Evolutionary conservation across 1,140 invertebrate species (phyloP), one percentile per base, ranked within the genome.

Genomic region (Asbolus verrucosus): DNA sequence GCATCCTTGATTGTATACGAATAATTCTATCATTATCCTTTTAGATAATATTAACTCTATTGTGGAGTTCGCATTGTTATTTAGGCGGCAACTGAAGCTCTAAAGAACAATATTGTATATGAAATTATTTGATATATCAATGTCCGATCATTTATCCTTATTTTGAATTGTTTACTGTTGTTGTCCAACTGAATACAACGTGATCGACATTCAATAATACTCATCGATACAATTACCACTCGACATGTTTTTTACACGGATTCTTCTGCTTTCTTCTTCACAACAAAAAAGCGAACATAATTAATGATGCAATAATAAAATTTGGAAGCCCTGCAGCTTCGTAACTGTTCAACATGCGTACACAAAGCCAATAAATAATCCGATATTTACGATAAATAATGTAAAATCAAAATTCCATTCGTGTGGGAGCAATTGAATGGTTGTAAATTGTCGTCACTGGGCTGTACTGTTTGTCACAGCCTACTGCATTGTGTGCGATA

Each of bases 391-490:
- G 70, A 75, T 78, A 78, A 76, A 78, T 76, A 77, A 76, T 74
- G 69, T 62, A 62, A 70, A 75, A 76, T 79, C 75, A 77, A 77
- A 79, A 80, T 80, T 80, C 79, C 69, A 66, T 65, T 72, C 76
- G 70, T 73, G 78, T 73, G 67, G 33, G 75, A 31, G 62, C 74
- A 71, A 76, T 77, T 78, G 76, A 78, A 77, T 77, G 73, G 77
- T 73, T 72, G 70, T 72, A 80, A 80, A 80, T 80, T 80, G 79
- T 69, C 72, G 71, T 60, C 73, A 63, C 72, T 41, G 65, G 70
- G 46, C 31, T 36, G 68, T 43, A 65, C 67, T 78, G 76, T 77
- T 78, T 76, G 76, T 67, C 70, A 66, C 71, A 70, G 65, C 70
- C 74, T 73, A 68, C 70, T 72, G 65, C 60, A 79, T 80, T 80